phyloP scores from a whole-genome alignment of 2,113 vertebrate genomes.

The Lanius collurio region DNA sequence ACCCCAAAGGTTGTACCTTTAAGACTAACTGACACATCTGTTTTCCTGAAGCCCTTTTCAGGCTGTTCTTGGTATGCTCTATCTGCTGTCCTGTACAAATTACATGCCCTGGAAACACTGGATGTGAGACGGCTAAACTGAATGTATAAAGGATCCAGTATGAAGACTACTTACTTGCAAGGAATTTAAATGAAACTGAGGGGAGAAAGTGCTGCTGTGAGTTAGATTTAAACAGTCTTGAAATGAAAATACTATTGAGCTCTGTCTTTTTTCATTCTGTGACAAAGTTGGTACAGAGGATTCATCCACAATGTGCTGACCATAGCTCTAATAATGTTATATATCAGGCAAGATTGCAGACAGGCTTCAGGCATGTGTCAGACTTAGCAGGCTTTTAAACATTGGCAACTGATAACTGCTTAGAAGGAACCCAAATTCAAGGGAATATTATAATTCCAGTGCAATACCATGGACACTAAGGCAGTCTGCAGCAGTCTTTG shows the following conservation, averaged over 20 bases:
- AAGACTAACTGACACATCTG: background rate
- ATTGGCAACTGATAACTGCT: background rate
- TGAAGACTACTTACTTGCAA: background rate
- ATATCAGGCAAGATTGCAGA: background rate
- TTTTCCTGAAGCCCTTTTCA: background rate
- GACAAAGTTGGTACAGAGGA: background rate
- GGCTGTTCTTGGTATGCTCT: fast-evolving
- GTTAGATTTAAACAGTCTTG: background rate
- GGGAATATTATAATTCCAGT: background rate
- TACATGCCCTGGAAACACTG: background rate
- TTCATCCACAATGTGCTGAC: background rate
- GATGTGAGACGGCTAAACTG: background rate
- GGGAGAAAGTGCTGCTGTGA: background rate
- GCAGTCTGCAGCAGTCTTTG: background rate
- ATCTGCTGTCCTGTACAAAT: background rate
- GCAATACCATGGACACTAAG: background rate
- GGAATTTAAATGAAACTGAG: background rate
- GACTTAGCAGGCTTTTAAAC: background rate
- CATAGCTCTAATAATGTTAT: background rate
- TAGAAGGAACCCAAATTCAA: background rate
- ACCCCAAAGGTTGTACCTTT: background rate
- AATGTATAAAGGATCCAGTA: background rate
- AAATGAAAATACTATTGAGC: background rate
- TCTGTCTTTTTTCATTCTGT: background rate
- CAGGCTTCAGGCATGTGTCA: background rate